These are phyloP conservation scores for Pollenia griseotomentosa DNA, from an alignment of 2,888 invertebrate genomes.

Conservation along the genomic window DNA sequence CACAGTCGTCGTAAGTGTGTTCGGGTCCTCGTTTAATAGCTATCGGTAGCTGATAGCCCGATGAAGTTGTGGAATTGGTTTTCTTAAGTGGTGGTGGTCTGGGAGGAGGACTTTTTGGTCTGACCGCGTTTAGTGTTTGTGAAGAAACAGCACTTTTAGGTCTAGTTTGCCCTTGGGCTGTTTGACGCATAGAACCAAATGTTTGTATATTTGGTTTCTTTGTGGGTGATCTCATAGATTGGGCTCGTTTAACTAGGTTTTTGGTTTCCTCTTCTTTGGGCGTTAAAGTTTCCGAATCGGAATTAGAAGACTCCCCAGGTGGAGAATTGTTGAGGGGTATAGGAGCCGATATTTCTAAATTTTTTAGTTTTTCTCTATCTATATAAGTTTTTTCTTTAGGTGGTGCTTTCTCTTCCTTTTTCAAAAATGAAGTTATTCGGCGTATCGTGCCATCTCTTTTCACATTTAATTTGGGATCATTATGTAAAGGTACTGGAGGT, in stretches of 20 bases:
- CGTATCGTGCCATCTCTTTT: slow-evolving; percentile 88
- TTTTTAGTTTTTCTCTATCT: slow-evolving; percentile 90
- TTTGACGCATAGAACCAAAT: slow-evolving; percentile 93
- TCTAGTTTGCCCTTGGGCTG: slow-evolving; percentile 86
- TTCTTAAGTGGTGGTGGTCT: slow-evolving; percentile 83
- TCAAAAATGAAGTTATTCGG: slow-evolving; percentile 90
- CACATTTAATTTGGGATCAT: slow-evolving; percentile 83
- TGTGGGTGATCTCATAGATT: slow-evolving; percentile 90
- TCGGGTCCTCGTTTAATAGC: slow-evolving; percentile 78
- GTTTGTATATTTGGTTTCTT: slow-evolving; percentile 87
- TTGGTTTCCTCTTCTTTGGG: slow-evolving; percentile 84
- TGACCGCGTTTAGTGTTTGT: slow-evolving; percentile 73
- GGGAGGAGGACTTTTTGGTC: slow-evolving; percentile 91
- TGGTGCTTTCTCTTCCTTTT: slow-evolving; percentile 87
- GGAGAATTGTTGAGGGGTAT: slow-evolving; percentile 85
- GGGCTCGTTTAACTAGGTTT: slow-evolving; percentile 88
- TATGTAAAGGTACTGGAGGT: slow-evolving; percentile 84
- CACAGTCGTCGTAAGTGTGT: slow-evolving; percentile 92
- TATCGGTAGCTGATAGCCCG: slow-evolving; percentile 87
- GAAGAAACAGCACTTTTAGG: slow-evolving; percentile 88
- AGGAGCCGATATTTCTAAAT: slow-evolving; percentile 92
- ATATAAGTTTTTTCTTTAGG: slow-evolving; percentile 87
- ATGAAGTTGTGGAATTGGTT: slow-evolving; percentile 84
- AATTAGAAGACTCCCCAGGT: slow-evolving; percentile 87
- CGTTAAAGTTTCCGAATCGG: slow-evolving; percentile 80